Evolutionary conservation across 2,888 invertebrate species (phyloP).

Genomic region (Eubasilissa splendida): DNA sequence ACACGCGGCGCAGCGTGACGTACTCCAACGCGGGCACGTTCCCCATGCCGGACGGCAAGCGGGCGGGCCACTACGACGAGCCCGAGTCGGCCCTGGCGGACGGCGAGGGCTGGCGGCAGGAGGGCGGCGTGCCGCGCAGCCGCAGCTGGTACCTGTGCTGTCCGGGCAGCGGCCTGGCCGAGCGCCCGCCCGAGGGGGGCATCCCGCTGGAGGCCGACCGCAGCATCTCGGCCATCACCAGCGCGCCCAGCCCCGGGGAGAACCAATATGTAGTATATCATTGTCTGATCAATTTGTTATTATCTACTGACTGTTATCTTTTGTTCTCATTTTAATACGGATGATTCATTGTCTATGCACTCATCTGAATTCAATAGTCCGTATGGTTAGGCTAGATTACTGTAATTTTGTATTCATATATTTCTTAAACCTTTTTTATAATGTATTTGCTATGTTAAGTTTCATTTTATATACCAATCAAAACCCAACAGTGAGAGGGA

Average conservation of each 20-base stretch:
- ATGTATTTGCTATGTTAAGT: too few species aligned
- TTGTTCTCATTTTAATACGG: too few species aligned
- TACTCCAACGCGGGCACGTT: conserved; percentile 71
- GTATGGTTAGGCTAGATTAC: too few species aligned
- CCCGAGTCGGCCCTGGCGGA: conserved; percentile 61
- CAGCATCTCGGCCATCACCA: conserved; percentile 46
- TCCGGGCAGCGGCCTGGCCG: conserved; percentile 67
- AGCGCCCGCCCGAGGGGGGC: conserved; percentile 68
- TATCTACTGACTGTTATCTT: too few species aligned
- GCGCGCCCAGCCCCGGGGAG: conserved; percentile 55
- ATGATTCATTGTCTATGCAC: too few species aligned
- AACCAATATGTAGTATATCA: conserved; percentile 54
- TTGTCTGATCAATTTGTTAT: too few species aligned
- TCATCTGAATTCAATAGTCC: too few species aligned
- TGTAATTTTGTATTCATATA: too few species aligned
- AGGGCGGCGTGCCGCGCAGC: conserved; percentile 69
- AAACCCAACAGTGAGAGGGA: too few species aligned
- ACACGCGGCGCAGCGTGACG: conserved; percentile 64
- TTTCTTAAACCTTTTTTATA: too few species aligned
- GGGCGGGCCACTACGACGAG: conserved; percentile 61
- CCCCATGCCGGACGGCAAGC: conserved; percentile 70
- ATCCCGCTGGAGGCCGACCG: conserved; percentile 63
- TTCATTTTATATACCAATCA: too few species aligned
- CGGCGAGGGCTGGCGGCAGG: conserved; percentile 63
- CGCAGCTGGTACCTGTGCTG: conserved; percentile 77